A percentile compares a stretch with the other conserved stretches of the same genome.
Conservation (phyloP, 2,888 invertebrate species). For the Leucozona laternaria region DNA sequence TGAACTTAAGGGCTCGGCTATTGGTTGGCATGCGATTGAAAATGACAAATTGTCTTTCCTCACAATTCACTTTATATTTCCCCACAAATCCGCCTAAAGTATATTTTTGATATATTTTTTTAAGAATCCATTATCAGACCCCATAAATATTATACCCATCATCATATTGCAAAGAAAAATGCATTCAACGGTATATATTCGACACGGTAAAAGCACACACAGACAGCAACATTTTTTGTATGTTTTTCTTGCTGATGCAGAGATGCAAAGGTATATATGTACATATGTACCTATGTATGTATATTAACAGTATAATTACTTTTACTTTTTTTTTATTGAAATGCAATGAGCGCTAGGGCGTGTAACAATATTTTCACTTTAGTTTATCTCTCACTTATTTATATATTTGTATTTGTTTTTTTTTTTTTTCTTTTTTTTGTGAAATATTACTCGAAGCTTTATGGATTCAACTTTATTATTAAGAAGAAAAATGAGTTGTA, state of each 20-base stretch:
- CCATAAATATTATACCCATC: no score
- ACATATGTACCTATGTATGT: background rate
- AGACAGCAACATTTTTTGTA: slow-evolving; percentile 14
- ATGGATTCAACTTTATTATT: slow-evolving; percentile 42
- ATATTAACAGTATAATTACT: slow-evolving; percentile 70
- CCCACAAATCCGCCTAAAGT: no score
- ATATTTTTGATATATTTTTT: background rate
- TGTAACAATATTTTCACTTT: slow-evolving; percentile 44
- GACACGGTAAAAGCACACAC: slow-evolving; percentile 14
- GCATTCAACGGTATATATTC: background rate
- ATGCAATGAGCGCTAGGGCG: slow-evolving; percentile 62
- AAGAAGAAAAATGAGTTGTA: slow-evolving; percentile 21
- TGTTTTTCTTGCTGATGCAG: slow-evolving; percentile 13
- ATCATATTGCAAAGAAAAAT: background rate
- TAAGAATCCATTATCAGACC: background rate
- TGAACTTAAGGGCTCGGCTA: no score
- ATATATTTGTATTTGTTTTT: background rate
- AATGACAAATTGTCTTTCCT: no score
- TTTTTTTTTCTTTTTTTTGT: slow-evolving; percentile 34
- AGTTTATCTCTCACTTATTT: slow-evolving; percentile 19
- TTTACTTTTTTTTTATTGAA: slow-evolving; percentile 72
- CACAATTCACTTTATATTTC: no score
- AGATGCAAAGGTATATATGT: no score
- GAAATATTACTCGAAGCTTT: slow-evolving; percentile 42
- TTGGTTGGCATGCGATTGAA: no score